Evolutionary conservation across 2,113 vertebrate genomes (phyloP).

Genomic region (cat (Felis catus)): DNA sequence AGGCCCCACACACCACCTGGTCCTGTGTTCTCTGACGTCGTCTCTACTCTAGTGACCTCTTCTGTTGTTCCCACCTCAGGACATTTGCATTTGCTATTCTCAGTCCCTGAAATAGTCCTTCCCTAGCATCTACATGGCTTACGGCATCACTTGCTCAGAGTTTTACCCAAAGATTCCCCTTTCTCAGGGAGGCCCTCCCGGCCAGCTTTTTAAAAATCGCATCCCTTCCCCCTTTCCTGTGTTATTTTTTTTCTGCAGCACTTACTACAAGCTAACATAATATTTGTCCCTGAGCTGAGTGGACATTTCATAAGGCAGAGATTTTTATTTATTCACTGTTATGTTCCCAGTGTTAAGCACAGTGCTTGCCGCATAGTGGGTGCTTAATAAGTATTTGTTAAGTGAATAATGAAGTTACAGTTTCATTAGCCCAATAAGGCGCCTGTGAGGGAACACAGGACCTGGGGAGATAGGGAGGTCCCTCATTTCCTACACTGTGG

Average conservation of each 20-base stretch:
- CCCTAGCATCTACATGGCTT: not conserved
- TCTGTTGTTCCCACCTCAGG: not conserved
- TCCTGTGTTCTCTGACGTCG: not conserved
- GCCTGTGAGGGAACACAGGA: not conserved
- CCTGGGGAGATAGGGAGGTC: not conserved
- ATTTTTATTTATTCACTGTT: slow-evolving; percentile 2
- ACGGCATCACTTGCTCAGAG: not conserved
- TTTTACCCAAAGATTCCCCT: not conserved
- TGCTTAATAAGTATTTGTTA: slow-evolving; percentile 14
- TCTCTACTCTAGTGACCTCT: not conserved
- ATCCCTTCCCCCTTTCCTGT: not conserved
- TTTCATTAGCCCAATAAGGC: not conserved
- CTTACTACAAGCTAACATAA: not conserved
- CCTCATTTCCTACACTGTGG: not conserved
- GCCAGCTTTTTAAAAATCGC: not conserved
- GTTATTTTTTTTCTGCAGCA: not conserved
- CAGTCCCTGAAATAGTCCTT: not conserved
- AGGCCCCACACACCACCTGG: not conserved
- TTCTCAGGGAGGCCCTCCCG: not conserved
- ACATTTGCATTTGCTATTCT: not conserved
- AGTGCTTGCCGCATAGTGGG: not conserved
- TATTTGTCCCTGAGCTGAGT: not conserved
- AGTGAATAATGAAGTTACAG: not conserved
- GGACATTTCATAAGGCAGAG: not conserved
- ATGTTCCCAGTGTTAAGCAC: not conserved